Evolutionary conservation across 2,888 invertebrate genomes (phyloP).

Genomic region (Pocota personata): DNA sequence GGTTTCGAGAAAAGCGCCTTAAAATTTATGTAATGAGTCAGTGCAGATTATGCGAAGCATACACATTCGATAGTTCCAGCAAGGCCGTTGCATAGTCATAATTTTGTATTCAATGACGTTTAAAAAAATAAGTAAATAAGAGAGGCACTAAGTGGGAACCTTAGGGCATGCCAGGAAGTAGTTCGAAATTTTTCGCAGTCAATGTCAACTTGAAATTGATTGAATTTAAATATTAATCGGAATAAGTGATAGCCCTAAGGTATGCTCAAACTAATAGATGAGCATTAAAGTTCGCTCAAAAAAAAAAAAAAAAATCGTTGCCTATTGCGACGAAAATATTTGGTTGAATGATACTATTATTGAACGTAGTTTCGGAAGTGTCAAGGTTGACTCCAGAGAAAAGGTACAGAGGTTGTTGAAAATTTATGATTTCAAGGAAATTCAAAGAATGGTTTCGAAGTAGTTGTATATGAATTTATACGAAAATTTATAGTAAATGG

Average conservation of each 20-base stretch:
- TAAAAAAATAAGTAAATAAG: background rate
- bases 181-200: background rate
- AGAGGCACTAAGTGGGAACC: slow-evolving; percentile 13
- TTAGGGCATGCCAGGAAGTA: slow-evolving; percentile 1
- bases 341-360: too few species aligned
- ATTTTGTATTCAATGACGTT: background rate
- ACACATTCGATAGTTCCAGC: background rate
- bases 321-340: too few species aligned
- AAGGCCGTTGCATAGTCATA: background rate
- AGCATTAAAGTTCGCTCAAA: background rate
- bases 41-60: background rate
- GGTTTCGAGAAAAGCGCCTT: background rate
- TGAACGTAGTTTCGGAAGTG: too few species aligned
- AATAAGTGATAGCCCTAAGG: background rate
- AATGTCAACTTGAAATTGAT: background rate
- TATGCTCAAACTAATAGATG: background rate
- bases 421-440: too few species aligned
- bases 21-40: background rate
- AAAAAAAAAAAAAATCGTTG: too few species aligned
- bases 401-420: too few species aligned
- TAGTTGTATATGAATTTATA: too few species aligned
- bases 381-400: too few species aligned
- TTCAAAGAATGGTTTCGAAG: too few species aligned
- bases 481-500: too few species aligned
- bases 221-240: background rate